Conservation (phyloP, 2,888 invertebrate genomes). For the Thereva nobilitata region DNA sequence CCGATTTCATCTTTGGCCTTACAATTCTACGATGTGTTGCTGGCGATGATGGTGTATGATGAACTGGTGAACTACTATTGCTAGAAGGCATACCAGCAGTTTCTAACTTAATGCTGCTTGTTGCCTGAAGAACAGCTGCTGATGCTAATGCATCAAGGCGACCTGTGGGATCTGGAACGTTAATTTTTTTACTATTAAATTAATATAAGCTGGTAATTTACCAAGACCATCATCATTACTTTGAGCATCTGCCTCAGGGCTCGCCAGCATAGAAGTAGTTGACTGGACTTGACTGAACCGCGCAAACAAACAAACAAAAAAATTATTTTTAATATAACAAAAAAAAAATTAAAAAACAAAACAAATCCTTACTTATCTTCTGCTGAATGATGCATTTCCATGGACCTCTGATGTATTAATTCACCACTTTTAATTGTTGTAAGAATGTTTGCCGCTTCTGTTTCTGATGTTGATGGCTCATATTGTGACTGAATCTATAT, state of each 20-base stretch:
- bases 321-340: slow-evolving; percentile 4
- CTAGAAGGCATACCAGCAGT: slow-evolving; percentile 21
- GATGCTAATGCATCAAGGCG: slow-evolving; percentile 54
- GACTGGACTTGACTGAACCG: slow-evolving; percentile 15
- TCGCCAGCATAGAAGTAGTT: slow-evolving; percentile 7
- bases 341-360: neutral
- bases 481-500: neutral
- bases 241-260: slow-evolving; percentile 14
- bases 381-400: slow-evolving; percentile 17
- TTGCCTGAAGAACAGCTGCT: slow-evolving; percentile 54
- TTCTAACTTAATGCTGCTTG: slow-evolving; percentile 37
- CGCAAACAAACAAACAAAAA: slow-evolving; percentile 16
- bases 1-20: slow-evolving; percentile 35
- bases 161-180: slow-evolving; percentile 41
- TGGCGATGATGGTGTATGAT: neutral
- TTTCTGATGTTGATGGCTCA: slow-evolving; percentile 50
- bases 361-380: slow-evolving; percentile 19
- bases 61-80: slow-evolving; percentile 25
- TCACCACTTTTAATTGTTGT: slow-evolving; percentile 54
- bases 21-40: slow-evolving; percentile 19
- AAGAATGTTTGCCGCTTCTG: slow-evolving; percentile 54
- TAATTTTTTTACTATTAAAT: neutral
- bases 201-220: neutral
- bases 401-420: slow-evolving; percentile 38
- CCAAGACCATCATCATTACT: slow-evolving; percentile 22